Conservation (phyloP, 2,888 invertebrate species). For the Strigamia maritima region DNA sequence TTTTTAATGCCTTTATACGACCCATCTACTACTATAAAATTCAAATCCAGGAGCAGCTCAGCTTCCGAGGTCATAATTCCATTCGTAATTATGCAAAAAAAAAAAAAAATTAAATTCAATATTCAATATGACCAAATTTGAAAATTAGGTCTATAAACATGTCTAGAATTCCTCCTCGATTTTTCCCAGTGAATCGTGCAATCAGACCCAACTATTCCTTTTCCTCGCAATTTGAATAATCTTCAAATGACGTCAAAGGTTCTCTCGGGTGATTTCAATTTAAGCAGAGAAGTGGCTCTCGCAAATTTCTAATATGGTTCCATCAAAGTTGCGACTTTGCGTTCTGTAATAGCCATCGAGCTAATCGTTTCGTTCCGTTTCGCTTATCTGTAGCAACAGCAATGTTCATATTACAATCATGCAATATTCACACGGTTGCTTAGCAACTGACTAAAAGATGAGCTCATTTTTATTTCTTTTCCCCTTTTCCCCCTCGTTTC, state of each 20-base stretch:
- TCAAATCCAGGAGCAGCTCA: no score
- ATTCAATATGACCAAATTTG: background rate
- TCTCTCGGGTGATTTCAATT: background rate
- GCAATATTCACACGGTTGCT: slow-evolving; percentile 30
- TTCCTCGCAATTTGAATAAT: slow-evolving; percentile 12
- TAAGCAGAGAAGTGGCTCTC: background rate
- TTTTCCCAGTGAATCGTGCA: background rate
- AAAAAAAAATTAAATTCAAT: background rate
- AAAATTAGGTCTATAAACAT: background rate
- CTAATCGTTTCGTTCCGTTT: slow-evolving; percentile 26
- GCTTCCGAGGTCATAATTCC: no score
- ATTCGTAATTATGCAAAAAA: no score
- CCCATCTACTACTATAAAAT: no score
- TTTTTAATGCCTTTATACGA: no score
- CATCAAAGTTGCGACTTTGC: background rate
- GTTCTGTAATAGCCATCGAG: slow-evolving; percentile 8
- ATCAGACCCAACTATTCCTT: background rate
- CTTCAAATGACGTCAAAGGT: background rate
- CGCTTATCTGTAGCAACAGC: slow-evolving; percentile 25
- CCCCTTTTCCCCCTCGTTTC: background rate
- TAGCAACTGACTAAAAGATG: slow-evolving; percentile 16
- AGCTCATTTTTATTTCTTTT: slow-evolving; percentile 18
- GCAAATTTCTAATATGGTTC: slow-evolving; percentile 8
- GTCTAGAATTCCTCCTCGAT: background rate
- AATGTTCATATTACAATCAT: slow-evolving; percentile 24